Conservation (phyloP, 1,140 invertebrate genomes). For the Chironomus striatipennis region DNA sequence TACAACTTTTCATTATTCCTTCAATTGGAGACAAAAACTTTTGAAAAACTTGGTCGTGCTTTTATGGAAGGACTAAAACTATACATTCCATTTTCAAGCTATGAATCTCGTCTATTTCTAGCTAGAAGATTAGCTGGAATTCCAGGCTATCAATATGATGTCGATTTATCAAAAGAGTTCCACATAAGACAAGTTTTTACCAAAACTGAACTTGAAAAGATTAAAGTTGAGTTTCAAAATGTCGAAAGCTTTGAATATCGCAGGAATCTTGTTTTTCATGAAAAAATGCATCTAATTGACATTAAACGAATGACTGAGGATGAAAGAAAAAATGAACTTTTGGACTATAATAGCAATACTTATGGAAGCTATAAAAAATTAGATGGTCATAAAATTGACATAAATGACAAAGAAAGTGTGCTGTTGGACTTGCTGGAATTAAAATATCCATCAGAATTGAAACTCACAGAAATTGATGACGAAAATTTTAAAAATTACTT, state of each 20-base stretch:
- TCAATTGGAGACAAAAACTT: conserved; percentile 24
- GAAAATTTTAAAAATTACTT: not conserved
- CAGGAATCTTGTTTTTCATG: not conserved
- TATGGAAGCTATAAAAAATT: not conserved
- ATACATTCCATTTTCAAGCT: conserved; percentile 10
- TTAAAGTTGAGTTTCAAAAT: not conserved
- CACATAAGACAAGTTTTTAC: conserved; percentile 15
- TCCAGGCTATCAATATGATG: conserved; percentile 25
- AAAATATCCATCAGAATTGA: not conserved
- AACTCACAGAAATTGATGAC: not conserved
- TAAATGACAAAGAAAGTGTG: not conserved
- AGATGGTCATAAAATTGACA: not conserved
- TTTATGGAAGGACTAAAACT: not conserved
- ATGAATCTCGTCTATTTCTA: conserved; percentile 24
- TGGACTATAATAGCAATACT: not conserved
- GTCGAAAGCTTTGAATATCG: not conserved
- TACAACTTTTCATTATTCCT: conserved; percentile 18
- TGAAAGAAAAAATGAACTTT: not conserved
- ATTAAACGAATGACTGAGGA: not conserved
- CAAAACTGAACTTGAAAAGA: not conserved
- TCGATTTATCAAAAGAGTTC: conserved; percentile 22
- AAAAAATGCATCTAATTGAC: not conserved
- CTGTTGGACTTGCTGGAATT: not conserved
- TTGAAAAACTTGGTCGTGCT: conserved; percentile 5
- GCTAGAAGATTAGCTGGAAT: conserved; percentile 1